Evolutionary conservation across 2,888 invertebrate species (phyloP), one percentile per base, ranked within the genome.

Genomic region (Bursaphelenchus okinawaensis): DNA sequence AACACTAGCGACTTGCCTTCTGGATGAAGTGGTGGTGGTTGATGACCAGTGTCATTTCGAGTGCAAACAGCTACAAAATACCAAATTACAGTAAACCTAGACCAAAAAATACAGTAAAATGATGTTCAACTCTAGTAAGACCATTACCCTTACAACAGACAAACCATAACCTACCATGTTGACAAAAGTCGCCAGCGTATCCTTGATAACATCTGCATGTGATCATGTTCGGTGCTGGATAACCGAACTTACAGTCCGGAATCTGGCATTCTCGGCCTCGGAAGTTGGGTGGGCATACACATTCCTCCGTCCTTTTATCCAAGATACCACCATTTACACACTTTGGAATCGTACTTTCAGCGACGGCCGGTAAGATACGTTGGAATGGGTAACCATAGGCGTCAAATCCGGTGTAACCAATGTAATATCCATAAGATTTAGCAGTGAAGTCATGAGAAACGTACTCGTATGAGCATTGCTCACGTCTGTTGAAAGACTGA

Each of bases 281-380:
- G 64, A 69, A 75, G 31, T 68, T 64, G 7, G 75, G 68, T 1
- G 71, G 62, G 50, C 75, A 75, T 16, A 75, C 51, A 40, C 75
- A 75, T 26, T 55, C 52, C 28, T 71, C 70, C 20, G 54, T 19
- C 16, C 27, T 52, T 7, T 66, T 61, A 55, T 65, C 55, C 55
- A 40, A 71, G 0, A 71, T 68, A 12, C 71, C 76, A 20, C 76
- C 76, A 50, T 76, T 76, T 8, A 75, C 71, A 55, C 76, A 76
- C 2, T 65, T 72, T 27, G 65, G 24, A 16, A 23, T 22, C 12
- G 40, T n/a, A 22, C 51, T 56, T 20, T 52, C 59, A 52, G 73
- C 73, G 22, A 67, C 63, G 7, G 71, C 72, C 7, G 75, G 74
- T 1, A 69, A 40, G n/a, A 76, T 67, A 20, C 76, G 51, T 61